Conservation (phyloP, 2,888 invertebrate genomes). For the Cecidostiba fungosa region DNA sequence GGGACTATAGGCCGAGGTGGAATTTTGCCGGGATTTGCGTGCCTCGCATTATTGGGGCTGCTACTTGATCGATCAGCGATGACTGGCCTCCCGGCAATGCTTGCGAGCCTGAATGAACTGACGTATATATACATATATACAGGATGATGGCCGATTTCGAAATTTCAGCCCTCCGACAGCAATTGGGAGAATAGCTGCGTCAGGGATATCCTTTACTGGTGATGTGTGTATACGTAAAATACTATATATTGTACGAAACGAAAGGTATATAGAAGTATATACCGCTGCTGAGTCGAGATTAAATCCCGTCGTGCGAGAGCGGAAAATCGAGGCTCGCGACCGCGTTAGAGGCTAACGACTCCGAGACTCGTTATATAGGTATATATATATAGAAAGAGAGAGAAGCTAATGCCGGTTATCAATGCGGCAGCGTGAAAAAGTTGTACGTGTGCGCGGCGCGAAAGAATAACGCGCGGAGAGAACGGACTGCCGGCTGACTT, state of each 20-base stretch:
- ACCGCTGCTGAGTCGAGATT: background rate
- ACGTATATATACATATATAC: too few species aligned
- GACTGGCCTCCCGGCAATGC: background rate
- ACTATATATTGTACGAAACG: too few species aligned
- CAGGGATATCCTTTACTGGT: too few species aligned
- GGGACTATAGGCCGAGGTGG: conserved; percentile 14
- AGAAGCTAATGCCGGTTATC: background rate
- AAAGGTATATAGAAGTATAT: too few species aligned
- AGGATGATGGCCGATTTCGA: too few species aligned
- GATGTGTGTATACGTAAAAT: too few species aligned
- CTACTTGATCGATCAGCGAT: conserved; percentile 48
- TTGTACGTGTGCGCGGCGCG: background rate
- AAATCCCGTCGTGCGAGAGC: background rate
- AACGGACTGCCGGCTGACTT: conserved; percentile 69
- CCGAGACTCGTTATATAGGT: background rate
- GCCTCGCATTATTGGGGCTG: conserved; percentile 53
- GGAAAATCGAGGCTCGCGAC: background rate
- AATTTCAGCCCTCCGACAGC: too few species aligned
- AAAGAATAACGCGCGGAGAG: background rate
- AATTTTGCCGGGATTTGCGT: conserved; percentile 51
- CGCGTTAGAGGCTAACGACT: background rate
- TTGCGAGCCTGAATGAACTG: background rate
- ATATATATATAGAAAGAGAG: background rate
- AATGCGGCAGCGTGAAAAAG: background rate
- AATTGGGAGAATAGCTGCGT: too few species aligned